Conservation (phyloP, 1,140 invertebrate genomes). For the Drosophila serrata region DNA sequence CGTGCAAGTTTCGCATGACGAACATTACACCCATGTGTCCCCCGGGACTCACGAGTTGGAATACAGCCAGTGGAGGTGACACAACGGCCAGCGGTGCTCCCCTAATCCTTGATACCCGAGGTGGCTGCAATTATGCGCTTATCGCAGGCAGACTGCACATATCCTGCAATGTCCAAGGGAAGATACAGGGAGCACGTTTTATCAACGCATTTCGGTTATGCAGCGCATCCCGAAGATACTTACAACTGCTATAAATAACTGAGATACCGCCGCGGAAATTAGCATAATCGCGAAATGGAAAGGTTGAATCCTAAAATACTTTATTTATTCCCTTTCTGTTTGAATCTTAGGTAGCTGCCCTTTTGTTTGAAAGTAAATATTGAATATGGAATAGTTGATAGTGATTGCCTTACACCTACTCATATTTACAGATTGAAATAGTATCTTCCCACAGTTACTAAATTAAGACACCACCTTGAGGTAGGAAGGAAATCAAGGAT, state of each 20-base stretch:
- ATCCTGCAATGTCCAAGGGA: background rate
- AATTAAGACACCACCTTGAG: background rate
- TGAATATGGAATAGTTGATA: background rate
- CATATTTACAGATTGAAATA: background rate
- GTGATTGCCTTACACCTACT: background rate
- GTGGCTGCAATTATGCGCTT: constrained; percentile 17
- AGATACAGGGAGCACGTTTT: constrained; percentile 33
- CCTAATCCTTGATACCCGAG: constrained; percentile 7
- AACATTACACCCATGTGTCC: constrained; percentile 6
- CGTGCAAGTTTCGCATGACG: constrained; percentile 9
- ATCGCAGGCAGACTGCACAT: constrained; percentile 4
- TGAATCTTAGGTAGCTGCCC: background rate
- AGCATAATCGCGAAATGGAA: constrained; percentile 29
- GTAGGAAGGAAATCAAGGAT: constrained; percentile 15
- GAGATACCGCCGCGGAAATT: constrained; percentile 13
- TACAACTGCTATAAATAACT: constrained; percentile 32
- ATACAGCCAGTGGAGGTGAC: background rate
- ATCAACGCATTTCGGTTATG: constrained; percentile 45
- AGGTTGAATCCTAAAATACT: constrained; percentile 27
- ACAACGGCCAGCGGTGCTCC: background rate
- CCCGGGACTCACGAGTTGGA: constrained; percentile 13
- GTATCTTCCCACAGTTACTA: background rate
- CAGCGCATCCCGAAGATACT: constrained; percentile 20
- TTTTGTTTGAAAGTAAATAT: background rate
- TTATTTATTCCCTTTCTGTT: background rate